Evolutionary conservation across 2,888 invertebrate genomes (phyloP), one percentile per base, ranked within the genome.

Genomic region (Dynastes grantii): DNA sequence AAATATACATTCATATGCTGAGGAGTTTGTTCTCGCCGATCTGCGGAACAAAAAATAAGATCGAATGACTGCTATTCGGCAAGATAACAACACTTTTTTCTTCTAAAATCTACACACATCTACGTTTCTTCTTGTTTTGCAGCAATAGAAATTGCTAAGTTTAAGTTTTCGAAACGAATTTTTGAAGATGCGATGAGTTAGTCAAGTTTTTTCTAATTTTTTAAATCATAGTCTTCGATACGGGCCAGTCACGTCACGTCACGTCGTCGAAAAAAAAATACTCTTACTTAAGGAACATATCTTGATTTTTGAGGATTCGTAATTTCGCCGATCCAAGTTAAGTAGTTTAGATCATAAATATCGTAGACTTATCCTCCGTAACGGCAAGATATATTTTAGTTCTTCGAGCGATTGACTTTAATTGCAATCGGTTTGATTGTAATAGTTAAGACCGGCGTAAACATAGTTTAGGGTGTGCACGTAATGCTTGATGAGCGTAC

Each of bases 401-500:
- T 32, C 51, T 16, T 27, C 6, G 8, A 1, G 37, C 6, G 51
- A 58, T 37, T 55, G 58, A 55, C 27, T 49, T 40, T 40, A 40
- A 58, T 67, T 67, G 27, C 73, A 75, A 37, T 63, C 73, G 4
- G 73, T 75, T 63, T 75, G 61, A 40, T 75, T 75, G 13, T 22
- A 75, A 49, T 75, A 45, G 5, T 16, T 27, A 32, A 75, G 45
- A n/a, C 73, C 73, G 9, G 58, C 45, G 27, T 61, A 61, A 73
- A 92, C 88, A 87, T 91, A 92, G 82, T 92, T 90, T 64, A 93
- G 88, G 4, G 90, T 89, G 84, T 91, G 92, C 88, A 92, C 91
- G 87, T 92, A 93, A 16, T 67, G 51, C 13, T 58, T 37, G 13
- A 75, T 45, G 1, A 75, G 11, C n/a, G 45, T 13, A 13, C 55